Percentiles rank a stretch among this genome's conserved stretches.
phyloP scores from a whole-genome alignment of 2,797 vertebrate genomes.

The Chiroxiphia lanceolata region DNA sequence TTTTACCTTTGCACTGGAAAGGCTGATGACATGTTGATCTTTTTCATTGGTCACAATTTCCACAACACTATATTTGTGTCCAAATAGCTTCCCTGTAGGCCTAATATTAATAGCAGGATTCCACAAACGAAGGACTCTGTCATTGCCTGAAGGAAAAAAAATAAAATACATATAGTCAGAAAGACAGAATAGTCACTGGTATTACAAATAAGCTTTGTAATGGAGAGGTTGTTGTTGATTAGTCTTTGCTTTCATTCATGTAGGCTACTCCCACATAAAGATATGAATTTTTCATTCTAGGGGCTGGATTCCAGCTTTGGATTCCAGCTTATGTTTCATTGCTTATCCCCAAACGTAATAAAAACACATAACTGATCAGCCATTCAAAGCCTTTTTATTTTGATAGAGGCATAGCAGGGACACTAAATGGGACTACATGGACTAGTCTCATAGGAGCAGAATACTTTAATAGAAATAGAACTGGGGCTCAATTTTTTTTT shows the following conservation, averaged over 20 bases:
- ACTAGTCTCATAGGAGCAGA: not conserved
- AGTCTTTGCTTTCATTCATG: not conserved
- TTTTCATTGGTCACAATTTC: constrained; percentile 77
- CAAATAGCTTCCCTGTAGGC: constrained; percentile 70
- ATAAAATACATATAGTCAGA: not conserved
- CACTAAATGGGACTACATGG: not conserved
- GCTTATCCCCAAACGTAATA: not conserved
- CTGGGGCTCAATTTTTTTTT: not conserved
- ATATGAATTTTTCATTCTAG: not conserved
- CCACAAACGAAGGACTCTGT: constrained; percentile 77
- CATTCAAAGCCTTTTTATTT: not conserved
- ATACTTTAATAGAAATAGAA: not conserved
- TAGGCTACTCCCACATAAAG: not conserved
- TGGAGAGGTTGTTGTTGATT: not conserved
- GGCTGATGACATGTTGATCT: constrained; percentile 77
- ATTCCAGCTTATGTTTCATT: not conserved
- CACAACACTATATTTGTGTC: constrained; percentile 69
- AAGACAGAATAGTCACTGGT: not conserved
- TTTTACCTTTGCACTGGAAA: constrained; percentile 76
- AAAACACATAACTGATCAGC: not conserved
- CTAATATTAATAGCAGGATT: constrained; percentile 72
- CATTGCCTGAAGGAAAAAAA: constrained; percentile 61
- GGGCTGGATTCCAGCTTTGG: not conserved
- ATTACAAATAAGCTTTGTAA: not conserved
- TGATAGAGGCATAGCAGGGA: not conserved